Evolutionary conservation across 2,113 vertebrate species (phyloP), one percentile per base, ranked within the genome.

Genomic region (Balaenoptera acutorostrata): DNA sequence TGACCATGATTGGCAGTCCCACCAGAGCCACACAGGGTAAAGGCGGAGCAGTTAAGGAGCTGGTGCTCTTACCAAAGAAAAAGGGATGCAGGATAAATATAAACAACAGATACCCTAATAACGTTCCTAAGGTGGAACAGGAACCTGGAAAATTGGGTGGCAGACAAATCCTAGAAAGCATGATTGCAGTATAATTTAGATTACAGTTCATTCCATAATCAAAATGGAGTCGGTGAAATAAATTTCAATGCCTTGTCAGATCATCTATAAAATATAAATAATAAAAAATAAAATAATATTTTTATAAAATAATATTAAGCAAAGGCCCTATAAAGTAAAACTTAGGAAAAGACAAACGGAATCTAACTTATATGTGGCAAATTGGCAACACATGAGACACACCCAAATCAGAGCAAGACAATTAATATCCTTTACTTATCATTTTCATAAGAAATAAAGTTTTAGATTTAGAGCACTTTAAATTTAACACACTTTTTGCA

Each of bases 371-470:
- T 66, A 72, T 90, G 29, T 39, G 88, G 39, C 81, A 92, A 90
- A 80, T n/a, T 5, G 17, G 7, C 27, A 88, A 41, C 23, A 68
- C 25, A 57, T 18, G 39, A 82, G n/a, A 92, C 5, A 69, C 23
- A 81, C 49, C 36, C 61, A 88, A 4, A 61, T 89, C 59, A 78
- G 44, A 92, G 23, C 33, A 95, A 90, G 39, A 61, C 18, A 23
- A 57, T 63, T 59, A 96, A 89, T 36, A 66, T 4, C 18, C 4
- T 78, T 88, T 2, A 13, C 15, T 83, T 81, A 88, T 75, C 0
- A 71, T 64, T 95, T 95, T 88, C 72, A 83, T 57, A 72, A 94
- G 84, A 97, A 98, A 82, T 57, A 93, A n/a, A 13, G 0, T 15
- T 93, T 92, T 78, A 85, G 55, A 68, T 84, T 85, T 46, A 94